Percentiles rank a stretch among this genome's conserved stretches.
These are phyloP conservation scores for Columbina picui DNA, from an alignment of 2,113 vertebrate species.

Conservation along the genomic window DNA sequence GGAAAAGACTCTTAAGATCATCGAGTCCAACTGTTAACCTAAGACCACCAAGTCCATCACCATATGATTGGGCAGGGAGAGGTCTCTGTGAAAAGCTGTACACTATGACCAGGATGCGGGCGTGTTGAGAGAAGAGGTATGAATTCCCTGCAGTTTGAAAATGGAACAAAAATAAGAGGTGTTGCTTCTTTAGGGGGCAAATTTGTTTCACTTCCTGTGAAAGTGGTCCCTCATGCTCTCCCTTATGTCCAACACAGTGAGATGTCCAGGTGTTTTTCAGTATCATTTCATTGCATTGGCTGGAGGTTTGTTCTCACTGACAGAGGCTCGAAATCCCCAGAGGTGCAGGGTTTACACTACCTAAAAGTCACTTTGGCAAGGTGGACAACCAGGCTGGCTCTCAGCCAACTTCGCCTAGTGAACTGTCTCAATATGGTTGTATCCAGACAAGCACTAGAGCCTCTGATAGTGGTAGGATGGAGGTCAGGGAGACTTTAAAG, in stretches of 20 bases:
- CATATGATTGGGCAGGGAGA: background rate
- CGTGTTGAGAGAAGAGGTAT: background rate
- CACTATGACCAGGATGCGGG: background rate
- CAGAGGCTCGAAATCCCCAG: background rate
- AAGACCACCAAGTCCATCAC: background rate
- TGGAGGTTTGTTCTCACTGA: background rate
- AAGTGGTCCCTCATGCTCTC: background rate
- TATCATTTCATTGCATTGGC: background rate
- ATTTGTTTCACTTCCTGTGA: background rate
- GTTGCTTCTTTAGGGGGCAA: background rate
- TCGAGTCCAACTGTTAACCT: background rate
- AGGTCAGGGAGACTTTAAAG: background rate
- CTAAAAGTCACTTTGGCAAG: background rate
- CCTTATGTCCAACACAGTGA: background rate
- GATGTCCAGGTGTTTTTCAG: background rate
- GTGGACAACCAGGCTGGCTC: background rate
- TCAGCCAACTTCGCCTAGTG: background rate
- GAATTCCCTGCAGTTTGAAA: background rate
- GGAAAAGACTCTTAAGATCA: no score
- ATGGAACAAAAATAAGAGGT: background rate
- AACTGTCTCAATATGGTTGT: background rate
- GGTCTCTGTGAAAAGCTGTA: background rate
- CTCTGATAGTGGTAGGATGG: background rate
- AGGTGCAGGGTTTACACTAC: background rate
- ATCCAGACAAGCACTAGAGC: background rate